Evolutionary conservation across 2,888 invertebrate species (phyloP).

Genomic region (Cantharis flavilabris): DNA sequence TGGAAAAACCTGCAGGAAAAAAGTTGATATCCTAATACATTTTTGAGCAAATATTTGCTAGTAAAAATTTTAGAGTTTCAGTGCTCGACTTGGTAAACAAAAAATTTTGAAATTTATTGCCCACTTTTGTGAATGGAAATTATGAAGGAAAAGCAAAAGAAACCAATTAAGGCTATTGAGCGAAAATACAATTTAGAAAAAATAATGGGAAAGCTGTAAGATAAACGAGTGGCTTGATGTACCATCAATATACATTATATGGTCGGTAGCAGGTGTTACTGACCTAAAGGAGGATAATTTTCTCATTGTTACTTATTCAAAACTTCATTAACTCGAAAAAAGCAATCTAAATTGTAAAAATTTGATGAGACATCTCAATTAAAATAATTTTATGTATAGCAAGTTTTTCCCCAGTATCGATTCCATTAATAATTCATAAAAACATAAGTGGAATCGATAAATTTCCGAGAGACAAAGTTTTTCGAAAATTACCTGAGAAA

Average conservation of each 20-base stretch:
- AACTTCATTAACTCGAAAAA: not conserved
- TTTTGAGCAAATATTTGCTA: not conserved
- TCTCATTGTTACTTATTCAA: not conserved
- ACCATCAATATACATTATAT: conserved; percentile 20
- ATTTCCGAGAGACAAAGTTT: not conserved
- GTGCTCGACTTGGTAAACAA: not conserved
- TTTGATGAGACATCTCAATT: not conserved
- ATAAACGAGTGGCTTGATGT: conserved; percentile 16
- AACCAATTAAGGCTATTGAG: not conserved
- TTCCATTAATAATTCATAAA: conserved; percentile 2
- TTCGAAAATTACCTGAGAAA: conserved; percentile 63
- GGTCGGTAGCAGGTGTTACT: conserved; percentile 16
- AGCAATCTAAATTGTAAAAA: not conserved
- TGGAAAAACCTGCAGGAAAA: not conserved
- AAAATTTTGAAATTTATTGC: not conserved
- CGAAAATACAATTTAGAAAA: not conserved
- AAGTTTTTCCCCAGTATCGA: not conserved
- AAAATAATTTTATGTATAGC: not conserved
- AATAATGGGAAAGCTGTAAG: not conserved
- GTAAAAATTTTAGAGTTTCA: not conserved
- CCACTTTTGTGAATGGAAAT: not conserved
- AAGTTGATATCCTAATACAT: not conserved
- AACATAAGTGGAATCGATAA: not conserved
- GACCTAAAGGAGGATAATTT: conserved; percentile 15
- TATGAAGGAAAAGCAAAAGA: not conserved